A percentile compares a stretch with the other conserved stretches of the same genome.
Evolutionary conservation across 2,113 vertebrate species (phyloP).

Genomic region (Passer domesticus): DNA sequence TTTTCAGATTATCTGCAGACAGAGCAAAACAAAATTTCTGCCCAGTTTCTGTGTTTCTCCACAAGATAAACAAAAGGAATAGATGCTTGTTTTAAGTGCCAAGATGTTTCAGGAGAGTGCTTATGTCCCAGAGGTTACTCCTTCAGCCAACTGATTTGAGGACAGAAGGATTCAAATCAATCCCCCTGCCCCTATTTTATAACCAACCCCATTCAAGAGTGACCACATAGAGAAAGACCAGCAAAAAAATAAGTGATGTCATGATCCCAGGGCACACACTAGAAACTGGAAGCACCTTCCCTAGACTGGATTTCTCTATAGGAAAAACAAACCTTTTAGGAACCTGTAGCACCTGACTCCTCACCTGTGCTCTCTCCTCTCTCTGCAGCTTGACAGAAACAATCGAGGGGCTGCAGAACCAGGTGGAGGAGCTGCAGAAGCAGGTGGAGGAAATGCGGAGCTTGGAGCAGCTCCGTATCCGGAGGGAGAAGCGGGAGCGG

Average conservation of each 20-base stretch:
- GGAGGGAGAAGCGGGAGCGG: conserved; percentile 87
- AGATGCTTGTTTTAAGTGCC: background rate
- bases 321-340: background rate
- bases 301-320: background rate
- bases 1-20: background rate
- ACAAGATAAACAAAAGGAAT: background rate
- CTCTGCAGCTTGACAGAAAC: conserved; percentile 85
- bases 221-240: background rate
- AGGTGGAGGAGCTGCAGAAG: conserved; percentile 89
- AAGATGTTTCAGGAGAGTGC: background rate
- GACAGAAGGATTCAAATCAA: background rate
- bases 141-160: background rate
- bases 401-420: conserved; percentile 88
- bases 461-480: conserved; percentile 88
- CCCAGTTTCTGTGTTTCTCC: background rate
- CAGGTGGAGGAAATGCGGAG: conserved; percentile 90
- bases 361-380: background rate
- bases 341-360: background rate
- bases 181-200: background rate
- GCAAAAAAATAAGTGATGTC: background rate
- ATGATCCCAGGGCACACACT: fast-evolving
- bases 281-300: background rate
- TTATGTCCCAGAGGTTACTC: background rate
- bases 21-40: background rate
- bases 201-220: background rate